A percentile compares a stretch with the other conserved stretches of the same genome.
Evolutionary conservation across 1,140 invertebrate species (phyloP).

Genomic region (Delia radicum): DNA sequence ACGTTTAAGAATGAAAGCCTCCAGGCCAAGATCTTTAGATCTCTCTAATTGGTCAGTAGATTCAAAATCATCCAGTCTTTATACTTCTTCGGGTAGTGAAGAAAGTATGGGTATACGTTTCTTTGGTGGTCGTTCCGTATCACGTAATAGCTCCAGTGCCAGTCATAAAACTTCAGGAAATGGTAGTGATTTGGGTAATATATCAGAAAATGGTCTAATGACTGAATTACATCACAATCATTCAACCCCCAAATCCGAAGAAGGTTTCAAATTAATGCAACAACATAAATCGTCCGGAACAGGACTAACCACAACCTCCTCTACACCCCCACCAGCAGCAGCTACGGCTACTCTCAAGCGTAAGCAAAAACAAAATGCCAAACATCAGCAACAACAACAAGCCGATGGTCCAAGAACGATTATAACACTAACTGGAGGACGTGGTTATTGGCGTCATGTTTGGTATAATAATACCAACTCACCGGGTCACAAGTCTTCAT

Average conservation of each 20-base stretch:
- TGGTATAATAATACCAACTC: constrained; percentile 60
- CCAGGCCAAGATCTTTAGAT: constrained; percentile 77
- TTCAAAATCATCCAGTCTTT: constrained; percentile 77
- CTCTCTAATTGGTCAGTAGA: constrained; percentile 86
- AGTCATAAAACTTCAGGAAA: constrained; percentile 62
- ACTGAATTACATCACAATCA: constrained; percentile 47
- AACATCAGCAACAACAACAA: constrained; percentile 44
- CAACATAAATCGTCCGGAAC: background rate
- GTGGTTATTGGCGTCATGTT: constrained; percentile 80
- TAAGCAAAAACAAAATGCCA: constrained; percentile 42
- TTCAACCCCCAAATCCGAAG: constrained; percentile 37
- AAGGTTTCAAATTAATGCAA: constrained; percentile 30
- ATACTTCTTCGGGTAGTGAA: constrained; percentile 78
- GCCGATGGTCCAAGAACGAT: constrained; percentile 69
- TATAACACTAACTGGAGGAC: constrained; percentile 81
- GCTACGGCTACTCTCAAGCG: constrained; percentile 49
- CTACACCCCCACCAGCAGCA: constrained; percentile 33
- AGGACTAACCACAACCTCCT: background rate
- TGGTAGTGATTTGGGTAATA: constrained; percentile 57
- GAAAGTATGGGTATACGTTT: constrained; percentile 71
- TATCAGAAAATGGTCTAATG: constrained; percentile 53
- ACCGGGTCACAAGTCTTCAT: constrained; percentile 34
- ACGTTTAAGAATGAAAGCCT: constrained; percentile 75
- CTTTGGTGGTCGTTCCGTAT: constrained; percentile 60
- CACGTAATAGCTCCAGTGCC: constrained; percentile 70